Evolutionary conservation across 2,888 invertebrate genomes (phyloP), one percentile per base, ranked within the genome.

Genomic region (Hesperia comma): DNA sequence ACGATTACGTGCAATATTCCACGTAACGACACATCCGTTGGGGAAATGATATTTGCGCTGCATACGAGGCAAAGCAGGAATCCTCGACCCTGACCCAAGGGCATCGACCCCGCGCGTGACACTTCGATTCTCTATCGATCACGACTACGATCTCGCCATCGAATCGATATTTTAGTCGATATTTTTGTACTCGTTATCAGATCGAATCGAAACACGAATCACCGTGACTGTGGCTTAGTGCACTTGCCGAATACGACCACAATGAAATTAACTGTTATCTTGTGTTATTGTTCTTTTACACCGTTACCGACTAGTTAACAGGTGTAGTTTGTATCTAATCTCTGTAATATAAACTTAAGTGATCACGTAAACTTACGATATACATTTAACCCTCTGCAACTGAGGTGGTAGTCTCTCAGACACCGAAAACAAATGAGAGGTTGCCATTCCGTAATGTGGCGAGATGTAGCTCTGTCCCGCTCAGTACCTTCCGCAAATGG

Each of bases 41-140:
- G 81, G 63, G 74, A 78, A 79, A 79, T 77, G 76, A 85, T 85
- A 84, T 86, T 87, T 84, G 86, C 82, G 81, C 82, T 86, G 86
- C 90, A 87, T 86, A 86, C 86, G 84, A 82, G 82, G 79, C 81
- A 78, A 78, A 79, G 78, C 78, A 78, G 78, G 77, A 75, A 79
- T 79, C 85, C 82, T 77, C 88, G 91, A 90, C 92, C 92, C 88
- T 92, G 92, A 92, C 91, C 92, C 75, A 74, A 80, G 91, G 88
- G 79, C 88, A 80, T 83, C 77, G 85, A 90, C 85, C 90, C 82
- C 81, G 87, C 87, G 84, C 92, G 92, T 92, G 92, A 92, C 92
- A 92, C 88, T 91, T 90, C 87, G 90, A 89, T 90, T 86, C 85
- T 87, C 89, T 87, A 92, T 92, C 90, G 92, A 92, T 92, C 92